Conservation (phyloP, 2,797 vertebrate genomes). For the Phyllotis vaccarum region DNA sequence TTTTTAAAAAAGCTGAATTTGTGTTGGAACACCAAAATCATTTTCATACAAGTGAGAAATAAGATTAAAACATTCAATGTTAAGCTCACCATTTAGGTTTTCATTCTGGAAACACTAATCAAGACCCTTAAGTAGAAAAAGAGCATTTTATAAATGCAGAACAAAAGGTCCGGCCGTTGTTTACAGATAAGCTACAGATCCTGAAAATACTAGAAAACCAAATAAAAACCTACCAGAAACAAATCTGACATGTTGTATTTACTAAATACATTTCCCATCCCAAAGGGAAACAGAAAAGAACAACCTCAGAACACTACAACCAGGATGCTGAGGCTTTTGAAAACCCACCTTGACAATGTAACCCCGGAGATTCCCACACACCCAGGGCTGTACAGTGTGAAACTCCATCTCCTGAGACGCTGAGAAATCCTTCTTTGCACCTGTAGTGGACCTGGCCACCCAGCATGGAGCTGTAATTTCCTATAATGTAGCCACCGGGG, state of each 20-base stretch:
- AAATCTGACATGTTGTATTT: neutral
- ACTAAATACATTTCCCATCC: neutral
- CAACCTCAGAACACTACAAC: neutral
- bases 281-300: constrained; percentile 31
- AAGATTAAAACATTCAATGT: constrained; percentile 27
- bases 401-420: constrained; percentile 81
- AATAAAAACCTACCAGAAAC: neutral
- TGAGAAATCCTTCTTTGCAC: constrained; percentile 91
- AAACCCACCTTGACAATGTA: constrained; percentile 91
- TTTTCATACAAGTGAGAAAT: neutral
- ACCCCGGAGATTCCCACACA: constrained; percentile 88
- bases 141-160: neutral
- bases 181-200: constrained; percentile 1
- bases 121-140: constrained; percentile 32
- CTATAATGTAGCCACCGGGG: constrained; percentile 87
- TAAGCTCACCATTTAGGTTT: neutral
- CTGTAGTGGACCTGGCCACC: constrained; percentile 89
- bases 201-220: constrained; percentile 37
- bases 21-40: constrained; percentile 30
- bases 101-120: constrained; percentile 53
- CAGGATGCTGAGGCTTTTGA: neutral
- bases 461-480: constrained; percentile 86
- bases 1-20: neutral
- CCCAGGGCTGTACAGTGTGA: constrained; percentile 89
- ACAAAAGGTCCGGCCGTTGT: neutral